Evolutionary conservation across 1,140 invertebrate species (phyloP), one percentile per base, ranked within the genome.

Genomic region (Phocides pigmalion): DNA sequence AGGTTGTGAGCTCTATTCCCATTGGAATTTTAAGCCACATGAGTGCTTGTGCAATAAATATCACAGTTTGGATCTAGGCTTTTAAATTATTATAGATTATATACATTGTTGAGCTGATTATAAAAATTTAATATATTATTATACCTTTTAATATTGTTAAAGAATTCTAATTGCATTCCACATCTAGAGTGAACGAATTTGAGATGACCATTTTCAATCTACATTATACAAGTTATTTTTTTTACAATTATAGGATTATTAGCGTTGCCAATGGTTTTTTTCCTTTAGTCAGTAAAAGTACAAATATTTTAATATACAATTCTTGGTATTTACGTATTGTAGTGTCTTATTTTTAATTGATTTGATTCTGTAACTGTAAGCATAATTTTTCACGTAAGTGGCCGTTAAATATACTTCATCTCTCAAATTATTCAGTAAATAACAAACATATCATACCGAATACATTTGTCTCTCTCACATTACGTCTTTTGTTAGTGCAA

Each of bases 111-210:
- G 91, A 92, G 90, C 89, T 92, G 90, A 91, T 92, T 84, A 92
- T 88, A 89, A 92, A 92, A 92, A 92, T 92, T 92, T 92, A 92
- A 92, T 92, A 92, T 92, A 92, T 92, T 90, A 92, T 91, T 92
- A 92, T 92, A 92, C 89, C 90, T 92, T 92, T 92, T 92, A 92
- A 92, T 90, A 90, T 91, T 92, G 91, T 92, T 92, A 92, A 92
- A 88, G 89, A 91, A 89, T 92, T 92, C 90, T 91, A 91, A 92
- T 92, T 92, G 91, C 91, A 92, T 92, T 92, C 91, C 91, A 92
- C 89, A 84, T 89, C 81, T 90, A 89, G 87, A 87, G 87, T 89
- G 89, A 89, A 89, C 89, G 89, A 89, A 91, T 89, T 91, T 91
- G 88, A 83, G 82, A 90, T 78, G 83, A 89, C 87, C 83, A 84